A percentile compares a stretch with the other conserved stretches of the same genome.
phyloP scores from a whole-genome alignment of 2,113 vertebrate genomes.

The Heliornis fulica region DNA sequence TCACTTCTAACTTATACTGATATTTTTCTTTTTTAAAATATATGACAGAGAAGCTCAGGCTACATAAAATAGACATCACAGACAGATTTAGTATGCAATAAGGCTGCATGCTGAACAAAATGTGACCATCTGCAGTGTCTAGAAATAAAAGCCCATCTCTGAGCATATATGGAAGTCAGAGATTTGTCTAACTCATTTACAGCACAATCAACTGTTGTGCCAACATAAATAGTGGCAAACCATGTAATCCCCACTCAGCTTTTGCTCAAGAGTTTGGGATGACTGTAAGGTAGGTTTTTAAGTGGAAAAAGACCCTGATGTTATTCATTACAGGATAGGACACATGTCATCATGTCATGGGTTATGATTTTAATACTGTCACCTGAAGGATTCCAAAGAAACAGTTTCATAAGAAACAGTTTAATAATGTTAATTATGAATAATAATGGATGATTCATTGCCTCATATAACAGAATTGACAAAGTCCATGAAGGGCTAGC shows the following conservation, averaged over 20 bases:
- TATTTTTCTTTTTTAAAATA: background rate
- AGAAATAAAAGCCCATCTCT: background rate
- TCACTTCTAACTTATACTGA: background rate
- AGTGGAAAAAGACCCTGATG: background rate
- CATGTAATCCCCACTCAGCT: background rate
- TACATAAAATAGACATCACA: background rate
- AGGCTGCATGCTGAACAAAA: background rate
- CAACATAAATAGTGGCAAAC: background rate
- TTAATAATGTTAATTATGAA: background rate
- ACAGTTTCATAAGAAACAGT: background rate
- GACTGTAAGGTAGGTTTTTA: background rate
- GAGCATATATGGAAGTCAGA: background rate
- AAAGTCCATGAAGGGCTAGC: background rate
- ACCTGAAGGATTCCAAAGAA: background rate
- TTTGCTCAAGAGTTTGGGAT: background rate
- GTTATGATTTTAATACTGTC: background rate
- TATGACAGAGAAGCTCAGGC: background rate
- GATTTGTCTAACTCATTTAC: background rate
- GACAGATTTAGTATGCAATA: background rate
- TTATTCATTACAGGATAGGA: background rate
- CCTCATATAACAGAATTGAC: background rate
- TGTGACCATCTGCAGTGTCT: fast-evolving
- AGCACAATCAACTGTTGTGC: background rate
- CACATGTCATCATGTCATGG: background rate
- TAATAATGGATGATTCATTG: background rate